Base-by-base conservation (phyloP, 1,140 invertebrate species). In the Bombus turneri region DNA sequence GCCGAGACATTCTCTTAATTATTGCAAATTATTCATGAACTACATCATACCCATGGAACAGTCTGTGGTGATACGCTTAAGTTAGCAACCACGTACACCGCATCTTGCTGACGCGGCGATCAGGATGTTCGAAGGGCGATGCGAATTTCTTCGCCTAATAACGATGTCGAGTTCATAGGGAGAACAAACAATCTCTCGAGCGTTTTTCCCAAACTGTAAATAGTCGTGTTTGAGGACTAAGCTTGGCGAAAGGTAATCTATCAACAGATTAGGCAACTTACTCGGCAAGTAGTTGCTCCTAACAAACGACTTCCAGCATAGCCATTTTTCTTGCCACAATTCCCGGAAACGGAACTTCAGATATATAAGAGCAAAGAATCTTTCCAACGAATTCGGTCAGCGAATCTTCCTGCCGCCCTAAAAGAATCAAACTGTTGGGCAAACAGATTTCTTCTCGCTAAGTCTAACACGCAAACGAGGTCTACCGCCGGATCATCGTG, bases 11-110 rank as follows among this genome's bases (percentile, higher is more conserved):
- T 68, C 59, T 31, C 41, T 59, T 86, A 86, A 75, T 87, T 62
- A 81, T 18, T 25, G 80, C 43, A 68, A 83, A 83, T 80, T 88
- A 83, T 87, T 88, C 77, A 76, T 73, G 41, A 83, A 53, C 47
- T 53, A 22, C 47, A 8, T 53, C 47, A 47, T 64, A 31, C 53
- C 66, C 62, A 25, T 8, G 39, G 62, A 41, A 73, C 47, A 37
- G 3, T 47, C 37, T 53, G 8, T 25, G 47, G 22, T 73, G 75
- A 87, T 87, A 77, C 82, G 59, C 72, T 88, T 88, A 85, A 47
- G 64, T 31, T 12, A 62, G 53, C 72, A 74, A 41, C 69, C 57
- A 71, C 59, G 2, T 15, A 15, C 15, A 37, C 64, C 43, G 57
- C 43, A 1, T 31, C 6, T 39, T 76, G 15, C 15, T 31, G 47